These are phyloP conservation scores for Tenthredo mesomela DNA, from an alignment of 2,888 invertebrate species.

Conservation along the genomic window DNA sequence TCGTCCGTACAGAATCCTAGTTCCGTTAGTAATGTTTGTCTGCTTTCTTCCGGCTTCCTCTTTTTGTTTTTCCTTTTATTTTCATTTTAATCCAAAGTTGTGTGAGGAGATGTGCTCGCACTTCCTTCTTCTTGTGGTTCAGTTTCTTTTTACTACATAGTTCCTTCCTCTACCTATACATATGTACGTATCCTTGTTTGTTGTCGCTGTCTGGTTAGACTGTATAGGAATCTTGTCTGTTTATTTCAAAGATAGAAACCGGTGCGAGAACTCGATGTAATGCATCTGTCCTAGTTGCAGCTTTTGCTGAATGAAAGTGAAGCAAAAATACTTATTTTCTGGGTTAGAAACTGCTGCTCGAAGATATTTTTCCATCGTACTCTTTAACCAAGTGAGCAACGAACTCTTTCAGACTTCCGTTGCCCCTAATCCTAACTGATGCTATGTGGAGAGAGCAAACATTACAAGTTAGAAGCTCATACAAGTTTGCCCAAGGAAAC, in stretches of 20 bases:
- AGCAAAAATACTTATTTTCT: neutral
- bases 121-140: neutral
- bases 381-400: conserved; percentile 23
- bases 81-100: conserved; percentile 5
- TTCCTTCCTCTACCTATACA: neutral
- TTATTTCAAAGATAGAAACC: neutral
- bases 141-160: neutral
- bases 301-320: neutral
- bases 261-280: neutral
- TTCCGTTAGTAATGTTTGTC: conserved; percentile 64
- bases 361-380: neutral
- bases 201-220: neutral
- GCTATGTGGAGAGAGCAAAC: conserved; percentile 36
- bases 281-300: conserved; percentile 7
- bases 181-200: neutral
- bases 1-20: conserved; percentile 57
- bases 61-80: neutral
- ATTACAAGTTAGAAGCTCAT: conserved; percentile 29
- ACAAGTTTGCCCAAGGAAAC: conserved; percentile 31
- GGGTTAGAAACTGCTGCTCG: neutral
- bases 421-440: conserved; percentile 37
- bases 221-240: neutral
- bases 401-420: conserved; percentile 27
- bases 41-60: conserved; percentile 18
- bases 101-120: conserved; percentile 13